A percentile compares a stretch with the other conserved stretches of the same genome.
These are phyloP conservation scores for Anas georgica DNA, from an alignment of 2,797 vertebrate genomes.

Conservation along the genomic window DNA sequence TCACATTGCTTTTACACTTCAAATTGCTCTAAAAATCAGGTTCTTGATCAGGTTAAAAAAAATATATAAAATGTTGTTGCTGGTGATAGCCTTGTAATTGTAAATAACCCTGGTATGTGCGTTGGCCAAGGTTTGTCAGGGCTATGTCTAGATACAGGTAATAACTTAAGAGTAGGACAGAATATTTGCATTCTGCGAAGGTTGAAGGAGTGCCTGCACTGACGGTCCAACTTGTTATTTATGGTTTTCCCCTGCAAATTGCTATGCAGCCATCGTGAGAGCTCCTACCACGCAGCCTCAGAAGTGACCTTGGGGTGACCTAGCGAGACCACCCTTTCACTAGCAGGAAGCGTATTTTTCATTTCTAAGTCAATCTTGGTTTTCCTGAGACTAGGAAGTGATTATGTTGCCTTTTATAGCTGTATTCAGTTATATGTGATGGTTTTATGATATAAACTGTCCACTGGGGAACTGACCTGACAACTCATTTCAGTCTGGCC, in stretches of 20 bases:
- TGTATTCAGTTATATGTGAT: slow-evolving; percentile 30
- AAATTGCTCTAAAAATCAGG: not conserved
- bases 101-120: not conserved
- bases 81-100: not conserved
- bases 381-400: slow-evolving; percentile 29
- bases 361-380: slow-evolving; percentile 22
- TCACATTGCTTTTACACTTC: not conserved
- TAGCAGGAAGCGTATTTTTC: not conserved
- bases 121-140: not conserved
- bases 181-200: slow-evolving; percentile 13
- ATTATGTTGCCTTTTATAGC: slow-evolving; percentile 36
- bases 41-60: not conserved
- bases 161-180: not conserved
- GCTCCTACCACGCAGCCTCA: not conserved
- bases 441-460: slow-evolving; percentile 38
- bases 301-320: slow-evolving; percentile 14
- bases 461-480: slow-evolving; percentile 4
- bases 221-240: not conserved
- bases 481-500: slow-evolving; percentile 24
- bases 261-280: not conserved
- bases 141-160: not conserved
- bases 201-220: not conserved
- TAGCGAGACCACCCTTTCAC: not conserved
- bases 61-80: not conserved
- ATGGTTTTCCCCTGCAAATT: not conserved